Evolutionary conservation across 2,113 vertebrate species (phyloP).

Genomic region (Vulpes ferrilata): DNA sequence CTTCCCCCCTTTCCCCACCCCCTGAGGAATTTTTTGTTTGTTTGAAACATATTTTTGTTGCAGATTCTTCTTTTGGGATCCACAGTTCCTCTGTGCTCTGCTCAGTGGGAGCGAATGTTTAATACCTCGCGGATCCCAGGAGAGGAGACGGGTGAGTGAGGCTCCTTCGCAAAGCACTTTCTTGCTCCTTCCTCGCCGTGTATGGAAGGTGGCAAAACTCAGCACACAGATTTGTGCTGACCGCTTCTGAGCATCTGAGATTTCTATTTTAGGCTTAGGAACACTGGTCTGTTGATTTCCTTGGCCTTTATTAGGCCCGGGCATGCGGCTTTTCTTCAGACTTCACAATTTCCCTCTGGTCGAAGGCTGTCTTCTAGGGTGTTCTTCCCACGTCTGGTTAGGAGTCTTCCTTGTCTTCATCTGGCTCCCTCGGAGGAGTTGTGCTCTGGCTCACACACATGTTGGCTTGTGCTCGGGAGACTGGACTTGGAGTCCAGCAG

Average conservation of each 20-base stretch:
- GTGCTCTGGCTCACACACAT: not conserved
- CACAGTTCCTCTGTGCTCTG: conserved; percentile 98
- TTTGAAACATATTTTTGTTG: not conserved
- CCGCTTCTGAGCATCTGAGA: not conserved
- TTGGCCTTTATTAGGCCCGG: not conserved
- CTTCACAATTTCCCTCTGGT: not conserved
- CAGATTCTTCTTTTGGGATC: conserved; percentile 95
- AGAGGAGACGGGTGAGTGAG: conserved; percentile 94
- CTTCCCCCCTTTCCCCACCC: rapidly evolving
- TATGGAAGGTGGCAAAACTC: too few relatives aligned
- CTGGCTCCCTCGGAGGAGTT: not conserved
- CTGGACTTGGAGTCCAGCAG: not conserved
- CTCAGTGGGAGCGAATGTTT: conserved; percentile 98
- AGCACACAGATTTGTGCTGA: rapidly evolving
- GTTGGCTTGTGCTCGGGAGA: rapidly evolving
- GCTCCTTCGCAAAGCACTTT: rapidly evolving
- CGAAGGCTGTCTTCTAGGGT: not conserved
- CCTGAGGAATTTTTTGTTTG: not conserved
- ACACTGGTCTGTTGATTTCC: not conserved
- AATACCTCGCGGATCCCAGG: conserved; percentile 96
- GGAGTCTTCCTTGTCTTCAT: not conserved
- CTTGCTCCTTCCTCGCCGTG: rapidly evolving
- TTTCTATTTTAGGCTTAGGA: not conserved
- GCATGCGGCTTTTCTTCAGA: not conserved
- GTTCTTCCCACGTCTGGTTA: not conserved